Percentiles rank a stretch among this genome's conserved stretches.
phyloP scores from a whole-genome alignment of 2,113 vertebrate species.

The Abramis brama region DNA sequence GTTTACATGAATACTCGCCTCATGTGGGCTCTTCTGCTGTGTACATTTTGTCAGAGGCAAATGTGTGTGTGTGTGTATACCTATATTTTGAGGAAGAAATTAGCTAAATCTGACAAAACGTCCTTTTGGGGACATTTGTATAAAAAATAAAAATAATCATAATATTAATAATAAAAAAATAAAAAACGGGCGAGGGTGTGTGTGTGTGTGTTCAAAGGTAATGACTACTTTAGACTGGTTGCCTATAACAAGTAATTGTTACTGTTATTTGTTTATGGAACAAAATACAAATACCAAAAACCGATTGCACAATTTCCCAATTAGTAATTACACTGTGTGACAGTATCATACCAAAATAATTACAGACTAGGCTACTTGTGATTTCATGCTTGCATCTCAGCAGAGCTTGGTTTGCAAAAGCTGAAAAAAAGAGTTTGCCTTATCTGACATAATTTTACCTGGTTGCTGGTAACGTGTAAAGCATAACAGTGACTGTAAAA shows the following conservation, averaged over 20 bases:
- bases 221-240: background rate
- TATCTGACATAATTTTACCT: background rate
- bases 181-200: too few relatives aligned
- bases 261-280: background rate
- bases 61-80: background rate
- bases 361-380: background rate
- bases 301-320: background rate
- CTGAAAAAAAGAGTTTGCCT: background rate
- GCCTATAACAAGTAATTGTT: constrained; percentile 10
- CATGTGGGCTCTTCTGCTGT: background rate
- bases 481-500: too few relatives aligned
- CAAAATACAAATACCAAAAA: background rate
- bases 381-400: constrained; percentile 1
- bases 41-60: too few relatives aligned
- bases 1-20: too few relatives aligned
- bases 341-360: constrained; percentile 15
- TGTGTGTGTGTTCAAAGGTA: background rate
- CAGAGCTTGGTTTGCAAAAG: background rate
- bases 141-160: too few relatives aligned
- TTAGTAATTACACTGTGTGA: constrained; percentile 1
- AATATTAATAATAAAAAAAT: too few relatives aligned
- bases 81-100: too few relatives aligned
- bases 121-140: too few relatives aligned
- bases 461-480: background rate
- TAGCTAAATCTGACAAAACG: too few relatives aligned